Evolutionary conservation across 2,113 vertebrate genomes (phyloP).

Genomic region (Orientallactaga bullata): DNA sequence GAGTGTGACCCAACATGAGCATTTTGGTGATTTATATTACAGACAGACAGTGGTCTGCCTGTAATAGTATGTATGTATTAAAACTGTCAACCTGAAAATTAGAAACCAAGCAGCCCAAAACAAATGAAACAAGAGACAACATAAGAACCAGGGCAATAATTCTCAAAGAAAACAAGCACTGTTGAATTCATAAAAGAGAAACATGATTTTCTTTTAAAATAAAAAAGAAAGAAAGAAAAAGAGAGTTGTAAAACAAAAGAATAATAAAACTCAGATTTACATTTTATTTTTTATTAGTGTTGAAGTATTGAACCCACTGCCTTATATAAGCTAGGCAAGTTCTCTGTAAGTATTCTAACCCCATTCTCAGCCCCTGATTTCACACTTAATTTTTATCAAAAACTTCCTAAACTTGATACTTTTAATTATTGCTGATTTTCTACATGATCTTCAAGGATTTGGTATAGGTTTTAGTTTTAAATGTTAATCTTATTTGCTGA

Average conservation of each 20-base stretch:
- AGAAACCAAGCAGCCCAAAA: background rate
- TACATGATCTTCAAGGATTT: background rate
- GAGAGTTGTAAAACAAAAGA: too few species aligned
- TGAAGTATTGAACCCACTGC: background rate
- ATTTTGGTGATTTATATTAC: background rate
- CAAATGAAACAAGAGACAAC: too few species aligned
- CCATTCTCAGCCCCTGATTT: background rate
- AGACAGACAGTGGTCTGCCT: background rate
- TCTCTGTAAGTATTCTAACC: background rate
- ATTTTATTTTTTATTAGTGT: background rate
- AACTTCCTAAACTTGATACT: background rate
- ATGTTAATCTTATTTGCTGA: background rate
- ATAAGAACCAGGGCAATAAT: background rate
- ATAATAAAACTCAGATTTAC: background rate
- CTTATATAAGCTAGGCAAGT: too few species aligned
- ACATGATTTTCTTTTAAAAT: background rate
- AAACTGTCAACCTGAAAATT: background rate
- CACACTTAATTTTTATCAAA: background rate
- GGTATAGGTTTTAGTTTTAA: background rate
- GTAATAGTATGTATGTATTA: background rate
- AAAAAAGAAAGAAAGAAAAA: too few species aligned
- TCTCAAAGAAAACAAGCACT: background rate
- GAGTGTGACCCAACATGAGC: background rate
- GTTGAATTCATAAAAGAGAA: background rate
- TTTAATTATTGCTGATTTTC: background rate